Conservation (phyloP, 2,113 vertebrate genomes). For the Aviceda subcristata region DNA sequence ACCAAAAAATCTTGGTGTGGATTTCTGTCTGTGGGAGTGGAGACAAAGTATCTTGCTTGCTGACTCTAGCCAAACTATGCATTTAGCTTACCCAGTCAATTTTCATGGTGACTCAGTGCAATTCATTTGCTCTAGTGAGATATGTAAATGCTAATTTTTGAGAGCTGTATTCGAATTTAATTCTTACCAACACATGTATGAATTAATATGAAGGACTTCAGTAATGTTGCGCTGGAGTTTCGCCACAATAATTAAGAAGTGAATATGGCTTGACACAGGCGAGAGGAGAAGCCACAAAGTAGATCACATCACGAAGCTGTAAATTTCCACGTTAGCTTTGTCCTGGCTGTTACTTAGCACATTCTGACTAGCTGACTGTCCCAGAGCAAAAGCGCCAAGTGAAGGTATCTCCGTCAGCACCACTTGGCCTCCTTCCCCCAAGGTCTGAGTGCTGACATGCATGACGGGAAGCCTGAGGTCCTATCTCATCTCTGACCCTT, state of each 20-base stretch:
- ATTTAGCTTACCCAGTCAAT: slow-evolving; percentile 53
- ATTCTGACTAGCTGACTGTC: background rate
- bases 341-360: background rate
- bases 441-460: background rate
- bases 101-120: slow-evolving; percentile 59
- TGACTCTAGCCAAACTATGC: slow-evolving; percentile 44
- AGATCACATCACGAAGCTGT: background rate
- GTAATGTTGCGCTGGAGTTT: background rate
- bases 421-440: background rate
- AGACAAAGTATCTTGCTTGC: slow-evolving; percentile 44
- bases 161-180: background rate
- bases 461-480: background rate
- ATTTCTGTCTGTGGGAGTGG: slow-evolving; percentile 63
- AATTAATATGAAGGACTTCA: background rate
- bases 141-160: slow-evolving; percentile 42
- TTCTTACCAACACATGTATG: background rate
- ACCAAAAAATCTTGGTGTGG: slow-evolving; percentile 64
- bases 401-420: background rate
- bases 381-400: background rate
- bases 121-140: slow-evolving; percentile 40
- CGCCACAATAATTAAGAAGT: background rate
- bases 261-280: background rate
- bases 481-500: background rate
- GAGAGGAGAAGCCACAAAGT: background rate
- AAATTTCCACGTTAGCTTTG: background rate